Conservation (phyloP, 2,797 vertebrate species). For the Pseudotriccus pelzelni region DNA sequence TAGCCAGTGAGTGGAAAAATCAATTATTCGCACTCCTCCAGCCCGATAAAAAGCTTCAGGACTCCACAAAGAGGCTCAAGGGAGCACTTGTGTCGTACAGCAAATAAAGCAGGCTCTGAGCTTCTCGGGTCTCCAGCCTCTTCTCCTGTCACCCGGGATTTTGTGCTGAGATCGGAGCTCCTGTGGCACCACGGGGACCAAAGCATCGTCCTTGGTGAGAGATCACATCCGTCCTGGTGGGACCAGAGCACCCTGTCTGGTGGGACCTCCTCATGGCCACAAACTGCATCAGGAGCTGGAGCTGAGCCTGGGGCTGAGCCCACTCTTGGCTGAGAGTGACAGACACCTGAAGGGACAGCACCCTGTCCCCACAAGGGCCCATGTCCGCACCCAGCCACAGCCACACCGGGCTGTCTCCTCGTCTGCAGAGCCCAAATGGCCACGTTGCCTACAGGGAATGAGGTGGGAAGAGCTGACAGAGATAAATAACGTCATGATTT, state of each 20-base stretch:
- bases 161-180: not conserved
- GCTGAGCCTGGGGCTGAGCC: not conserved
- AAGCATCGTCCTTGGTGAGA: not conserved
- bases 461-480: not conserved
- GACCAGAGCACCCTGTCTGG: not conserved
- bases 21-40: conserved; percentile 50
- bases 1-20: conserved; percentile 61
- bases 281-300: not conserved
- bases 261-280: not conserved
- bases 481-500: not conserved
- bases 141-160: not conserved
- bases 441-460: not conserved
- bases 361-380: rapidly evolving
- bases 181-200: not conserved
- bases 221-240: not conserved
- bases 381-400: not conserved
- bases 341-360: not conserved
- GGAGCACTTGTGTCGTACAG: not conserved
- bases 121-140: not conserved
- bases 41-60: conserved; percentile 3
- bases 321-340: rapidly evolving
- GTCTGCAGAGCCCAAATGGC: not conserved
- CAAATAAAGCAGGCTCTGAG: not conserved
- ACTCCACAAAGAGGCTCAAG: conserved; percentile 32
- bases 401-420: not conserved